Evolutionary conservation across 2,888 invertebrate genomes (phyloP).

Genomic region (Andrena minutula): DNA sequence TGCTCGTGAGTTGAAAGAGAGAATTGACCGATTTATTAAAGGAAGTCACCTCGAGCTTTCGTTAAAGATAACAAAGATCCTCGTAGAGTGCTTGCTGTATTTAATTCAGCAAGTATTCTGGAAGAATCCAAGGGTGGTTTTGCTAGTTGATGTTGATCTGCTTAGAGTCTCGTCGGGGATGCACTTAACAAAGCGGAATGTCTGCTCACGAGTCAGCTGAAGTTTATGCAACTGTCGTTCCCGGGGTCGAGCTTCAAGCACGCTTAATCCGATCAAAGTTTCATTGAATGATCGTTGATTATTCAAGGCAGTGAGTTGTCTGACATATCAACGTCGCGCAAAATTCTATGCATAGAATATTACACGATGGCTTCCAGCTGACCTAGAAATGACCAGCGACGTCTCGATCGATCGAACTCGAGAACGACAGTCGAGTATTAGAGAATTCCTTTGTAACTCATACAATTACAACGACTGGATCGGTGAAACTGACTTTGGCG

Average conservation of each 20-base stretch:
- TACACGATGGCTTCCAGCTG: conserved; percentile 29
- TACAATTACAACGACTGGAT: conserved; percentile 31
- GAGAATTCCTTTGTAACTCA: conserved; percentile 26
- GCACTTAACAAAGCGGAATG: conserved; percentile 7
- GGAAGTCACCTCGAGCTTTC: neutral
- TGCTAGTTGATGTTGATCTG: neutral
- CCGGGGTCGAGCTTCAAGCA: neutral
- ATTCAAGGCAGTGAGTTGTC: neutral
- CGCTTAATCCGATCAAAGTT: neutral
- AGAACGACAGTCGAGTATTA: conserved; percentile 48
- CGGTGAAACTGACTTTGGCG: conserved; percentile 44
- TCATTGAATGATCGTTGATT: neutral
- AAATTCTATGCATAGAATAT: conserved; percentile 1
- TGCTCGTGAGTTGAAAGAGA: conserved; percentile 32
- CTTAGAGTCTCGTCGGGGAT: neutral
- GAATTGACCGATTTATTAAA: neutral
- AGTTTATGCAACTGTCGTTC: conserved; percentile 11
- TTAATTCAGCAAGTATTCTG: conserved; percentile 14
- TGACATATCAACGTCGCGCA: neutral
- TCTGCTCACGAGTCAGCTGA: conserved; percentile 33
- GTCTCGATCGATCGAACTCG: conserved; percentile 55
- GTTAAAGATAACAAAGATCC: conserved; percentile 4
- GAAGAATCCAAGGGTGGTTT: neutral
- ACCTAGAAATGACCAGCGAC: conserved; percentile 46
- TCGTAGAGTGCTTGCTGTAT: neutral